A percentile compares a stretch with the other conserved stretches of the same genome.
phyloP scores from a whole-genome alignment of 2,888 invertebrate genomes.

The Chromoteleia sp. region DNA sequence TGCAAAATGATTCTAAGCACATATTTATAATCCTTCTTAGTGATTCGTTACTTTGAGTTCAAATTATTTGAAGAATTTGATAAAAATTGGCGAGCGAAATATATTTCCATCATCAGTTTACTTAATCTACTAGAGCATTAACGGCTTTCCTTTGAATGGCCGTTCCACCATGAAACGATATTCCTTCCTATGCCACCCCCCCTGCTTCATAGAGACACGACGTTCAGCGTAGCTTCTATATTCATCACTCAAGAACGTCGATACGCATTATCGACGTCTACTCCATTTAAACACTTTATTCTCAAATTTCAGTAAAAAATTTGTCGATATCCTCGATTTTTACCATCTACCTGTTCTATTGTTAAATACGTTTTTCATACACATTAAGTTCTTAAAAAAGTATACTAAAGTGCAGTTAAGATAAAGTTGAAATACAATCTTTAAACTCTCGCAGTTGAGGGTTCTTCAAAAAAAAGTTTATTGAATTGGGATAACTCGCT shows the following conservation, averaged over 20 bases:
- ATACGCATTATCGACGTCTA: constrained; percentile 69
- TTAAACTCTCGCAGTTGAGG: background rate
- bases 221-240: constrained; percentile 69
- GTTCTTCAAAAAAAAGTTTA: background rate
- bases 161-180: constrained; percentile 69
- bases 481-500: background rate
- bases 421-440: constrained; percentile 17
- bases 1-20: constrained; percentile 73
- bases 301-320: constrained; percentile 66
- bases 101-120: constrained; percentile 69
- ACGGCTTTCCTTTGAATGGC: constrained; percentile 69
- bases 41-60: constrained; percentile 54
- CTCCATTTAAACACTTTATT: constrained; percentile 66
- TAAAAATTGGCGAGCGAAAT: constrained; percentile 64
- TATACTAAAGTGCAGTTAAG: constrained; percentile 10
- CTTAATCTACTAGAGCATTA: constrained; percentile 68
- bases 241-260: constrained; percentile 69
- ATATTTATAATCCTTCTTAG: constrained; percentile 64
- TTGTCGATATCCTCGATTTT: constrained; percentile 42
- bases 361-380: constrained; percentile 45
- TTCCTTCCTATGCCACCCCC: constrained; percentile 48
- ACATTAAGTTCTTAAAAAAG: constrained; percentile 42
- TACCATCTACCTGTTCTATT: constrained; percentile 34
- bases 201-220: constrained; percentile 58
- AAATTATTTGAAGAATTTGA: constrained; percentile 64